Percentiles rank a stretch among this genome's conserved stretches.
These are phyloP conservation scores for Mesoclemmys tuberculata DNA, from an alignment of 2,113 vertebrate genomes.

Conservation along the genomic window DNA sequence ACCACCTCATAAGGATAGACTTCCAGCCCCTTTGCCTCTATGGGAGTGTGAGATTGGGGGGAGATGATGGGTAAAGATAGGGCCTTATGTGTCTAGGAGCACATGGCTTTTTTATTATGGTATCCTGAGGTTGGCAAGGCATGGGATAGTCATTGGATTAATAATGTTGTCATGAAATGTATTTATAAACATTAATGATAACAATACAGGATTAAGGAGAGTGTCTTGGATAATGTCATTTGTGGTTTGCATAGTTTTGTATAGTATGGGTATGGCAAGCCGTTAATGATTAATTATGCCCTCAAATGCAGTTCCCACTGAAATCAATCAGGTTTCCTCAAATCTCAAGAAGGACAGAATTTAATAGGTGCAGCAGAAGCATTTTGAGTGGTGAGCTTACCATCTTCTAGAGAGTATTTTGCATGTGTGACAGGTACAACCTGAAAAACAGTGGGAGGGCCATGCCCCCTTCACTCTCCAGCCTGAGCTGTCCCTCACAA, in stretches of 20 bases:
- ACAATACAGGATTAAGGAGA: slow-evolving; percentile 5
- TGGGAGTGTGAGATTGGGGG: background rate
- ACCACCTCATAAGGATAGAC: background rate
- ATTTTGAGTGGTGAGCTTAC: slow-evolving; percentile 47
- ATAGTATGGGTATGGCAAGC: slow-evolving; percentile 40
- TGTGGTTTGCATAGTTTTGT: slow-evolving; percentile 16
- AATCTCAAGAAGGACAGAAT: slow-evolving; percentile 47
- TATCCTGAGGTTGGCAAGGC: background rate
- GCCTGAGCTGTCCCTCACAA: too few species aligned
- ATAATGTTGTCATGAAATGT: slow-evolving; percentile 53
- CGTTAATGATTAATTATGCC: slow-evolving; percentile 53
- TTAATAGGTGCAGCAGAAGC: slow-evolving; percentile 29
- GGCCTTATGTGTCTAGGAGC: background rate
- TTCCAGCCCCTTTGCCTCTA: background rate
- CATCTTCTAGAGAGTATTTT: slow-evolving; percentile 63
- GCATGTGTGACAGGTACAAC: background rate
- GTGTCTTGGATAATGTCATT: background rate
- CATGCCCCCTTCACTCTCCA: too few species aligned
- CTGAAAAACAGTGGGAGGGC: background rate
- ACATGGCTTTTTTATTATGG: background rate
- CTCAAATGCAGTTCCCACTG: slow-evolving; percentile 55
- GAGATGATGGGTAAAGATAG: background rate
- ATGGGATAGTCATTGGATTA: slow-evolving; percentile 56
- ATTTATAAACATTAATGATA: slow-evolving; percentile 64
- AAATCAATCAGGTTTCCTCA: slow-evolving; percentile 41